Evolutionary conservation across 2,888 invertebrate genomes (phyloP), one percentile per base, ranked within the genome.

Genomic region (Eristalis tenax): DNA sequence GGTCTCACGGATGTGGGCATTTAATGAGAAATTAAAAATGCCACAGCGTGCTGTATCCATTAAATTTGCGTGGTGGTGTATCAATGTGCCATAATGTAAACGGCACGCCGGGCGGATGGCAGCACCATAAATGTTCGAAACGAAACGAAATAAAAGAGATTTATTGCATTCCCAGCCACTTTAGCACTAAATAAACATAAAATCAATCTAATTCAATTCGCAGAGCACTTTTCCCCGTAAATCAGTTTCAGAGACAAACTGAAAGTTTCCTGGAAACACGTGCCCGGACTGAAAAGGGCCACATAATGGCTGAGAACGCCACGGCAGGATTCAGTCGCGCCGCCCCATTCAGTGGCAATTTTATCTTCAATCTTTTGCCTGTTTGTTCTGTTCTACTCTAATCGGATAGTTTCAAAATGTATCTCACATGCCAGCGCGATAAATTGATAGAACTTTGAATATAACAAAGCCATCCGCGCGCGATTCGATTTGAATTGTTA

Each of bases 401-500:
- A 26, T 38, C 61, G 6, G 18, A 68, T 26, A 63, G 43, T 63
- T 75, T 75, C 18, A 66, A 18, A 71, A 32, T 32, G 32, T 73
- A 32, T 65, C 65, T 66, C 65, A 35, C 79, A 79, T 65, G 66
- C 18, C 40, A 40, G 22, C 23, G 65, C 66, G 10, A 61, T 80
- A 80, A 80, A 61, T 35, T 61, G 61, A 40, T 73, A 66, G 32
- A 43, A 66, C 56, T 40, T 71, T 59, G 28, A 66, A 66, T 66
- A 40, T 18, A 66, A 28, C 66, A 73, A 57, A 43, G 71, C 22
- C 50, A 50, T 18, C 50, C 1, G 50, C 8, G 11, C 35, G 61
- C 59, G 59, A 57, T 66, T 63, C 38, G 13, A 81, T 85, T 81
- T 81, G 73, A 81, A 81, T 85, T 81, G 64, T 74, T 74, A 66